Evolutionary conservation across 1,140 invertebrate species (phyloP).

Genomic region (Papilio helenus): DNA sequence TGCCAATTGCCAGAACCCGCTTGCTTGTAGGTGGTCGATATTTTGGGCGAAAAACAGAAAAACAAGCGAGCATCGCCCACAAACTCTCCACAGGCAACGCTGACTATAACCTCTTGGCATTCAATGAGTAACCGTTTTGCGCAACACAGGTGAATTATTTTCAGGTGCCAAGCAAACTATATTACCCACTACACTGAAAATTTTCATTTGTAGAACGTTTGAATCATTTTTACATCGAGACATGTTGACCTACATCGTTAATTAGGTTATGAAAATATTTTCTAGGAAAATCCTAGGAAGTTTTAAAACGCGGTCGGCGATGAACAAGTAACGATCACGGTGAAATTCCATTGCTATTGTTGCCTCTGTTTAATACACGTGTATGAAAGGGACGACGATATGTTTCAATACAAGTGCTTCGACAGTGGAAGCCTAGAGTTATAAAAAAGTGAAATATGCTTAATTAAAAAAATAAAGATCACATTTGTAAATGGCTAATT

Average conservation of each 20-base stretch:
- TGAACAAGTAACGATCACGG: neutral
- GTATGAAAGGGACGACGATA: no score
- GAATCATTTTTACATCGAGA: neutral
- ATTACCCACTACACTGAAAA: neutral
- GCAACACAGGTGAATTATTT: constrained; percentile 66
- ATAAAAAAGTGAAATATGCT: neutral
- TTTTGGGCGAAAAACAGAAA: constrained; percentile 67
- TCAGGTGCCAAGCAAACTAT: constrained; percentile 32
- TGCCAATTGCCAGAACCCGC: constrained; percentile 60
- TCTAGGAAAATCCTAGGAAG: neutral
- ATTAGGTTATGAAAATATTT: constrained; percentile 15
- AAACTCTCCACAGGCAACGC: constrained; percentile 40
- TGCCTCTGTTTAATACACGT: no score
- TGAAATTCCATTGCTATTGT: neutral
- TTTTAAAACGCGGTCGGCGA: neutral
- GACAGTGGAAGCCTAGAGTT: neutral
- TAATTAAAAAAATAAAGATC: neutral
- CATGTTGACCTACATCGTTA: constrained; percentile 17
- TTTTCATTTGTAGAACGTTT: neutral
- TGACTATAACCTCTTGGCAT: constrained; percentile 62
- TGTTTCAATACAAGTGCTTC: no score
- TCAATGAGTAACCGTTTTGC: constrained; percentile 64
- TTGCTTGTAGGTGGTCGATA: constrained; percentile 72
- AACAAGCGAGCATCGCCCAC: constrained; percentile 60
- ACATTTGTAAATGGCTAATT: no score